These are phyloP conservation scores for Drosophila cardini DNA, from an alignment of 1,140 invertebrate species.

Conservation along the genomic window DNA sequence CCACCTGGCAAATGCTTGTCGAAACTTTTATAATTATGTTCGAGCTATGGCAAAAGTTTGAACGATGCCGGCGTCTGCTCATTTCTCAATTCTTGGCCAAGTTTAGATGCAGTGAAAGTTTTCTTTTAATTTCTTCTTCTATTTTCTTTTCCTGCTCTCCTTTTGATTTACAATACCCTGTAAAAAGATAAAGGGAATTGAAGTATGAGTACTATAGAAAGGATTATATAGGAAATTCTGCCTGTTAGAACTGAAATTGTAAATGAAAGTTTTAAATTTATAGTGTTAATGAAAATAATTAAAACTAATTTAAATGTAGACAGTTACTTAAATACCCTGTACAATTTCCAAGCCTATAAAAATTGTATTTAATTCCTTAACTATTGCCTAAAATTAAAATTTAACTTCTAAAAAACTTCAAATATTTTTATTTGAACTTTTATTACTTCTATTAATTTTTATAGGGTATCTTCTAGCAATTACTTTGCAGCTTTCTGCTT, in stretches of 20 bases:
- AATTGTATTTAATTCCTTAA: too few relatives aligned
- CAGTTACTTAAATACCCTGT: too few relatives aligned
- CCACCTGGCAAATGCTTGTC: conserved; percentile 82
- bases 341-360: too few relatives aligned
- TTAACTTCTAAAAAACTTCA: too few relatives aligned
- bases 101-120: conserved; percentile 78
- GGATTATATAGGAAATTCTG: too few relatives aligned
- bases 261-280: too few relatives aligned
- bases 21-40: conserved; percentile 84
- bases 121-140: conserved; percentile 35
- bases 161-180: conserved; percentile 18
- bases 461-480: not conserved
- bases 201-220: not conserved
- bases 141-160: not conserved
- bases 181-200: not conserved
- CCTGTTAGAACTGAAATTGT: too few relatives aligned
- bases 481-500: not conserved
- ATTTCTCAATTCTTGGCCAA: conserved; percentile 64
- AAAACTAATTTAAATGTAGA: too few relatives aligned
- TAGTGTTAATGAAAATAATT: too few relatives aligned
- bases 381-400: too few relatives aligned
- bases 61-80: conserved; percentile 46
- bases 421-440: too few relatives aligned
- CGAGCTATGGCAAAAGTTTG: conserved; percentile 80
- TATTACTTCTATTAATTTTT: not conserved